Conservation (phyloP, 2,888 invertebrate species). For the Parnassius glacialis region DNA sequence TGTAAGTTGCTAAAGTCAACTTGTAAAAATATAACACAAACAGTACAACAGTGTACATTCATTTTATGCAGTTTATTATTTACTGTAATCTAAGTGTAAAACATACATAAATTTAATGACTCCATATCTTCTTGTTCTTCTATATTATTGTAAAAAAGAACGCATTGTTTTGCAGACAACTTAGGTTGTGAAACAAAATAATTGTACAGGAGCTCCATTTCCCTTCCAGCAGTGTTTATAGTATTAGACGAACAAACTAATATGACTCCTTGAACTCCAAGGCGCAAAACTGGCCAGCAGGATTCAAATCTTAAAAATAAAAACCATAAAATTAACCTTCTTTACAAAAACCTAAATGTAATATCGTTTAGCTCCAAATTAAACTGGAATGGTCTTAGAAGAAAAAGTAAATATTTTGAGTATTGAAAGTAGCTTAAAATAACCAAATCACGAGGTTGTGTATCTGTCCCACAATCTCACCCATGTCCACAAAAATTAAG, state of each 20-base stretch:
- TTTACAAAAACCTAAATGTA: too few relatives aligned
- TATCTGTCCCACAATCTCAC: too few relatives aligned
- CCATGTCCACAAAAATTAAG: too few relatives aligned
- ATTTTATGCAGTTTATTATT: not conserved
- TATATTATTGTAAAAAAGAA: constrained; percentile 81
- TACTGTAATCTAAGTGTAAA: not conserved
- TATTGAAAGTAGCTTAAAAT: too few relatives aligned
- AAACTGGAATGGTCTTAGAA: too few relatives aligned
- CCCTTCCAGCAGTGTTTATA: constrained; percentile 71
- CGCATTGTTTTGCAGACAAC: constrained; percentile 83
- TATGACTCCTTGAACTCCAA: constrained; percentile 85
- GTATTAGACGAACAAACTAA: constrained; percentile 83
- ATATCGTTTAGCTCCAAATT: too few relatives aligned
- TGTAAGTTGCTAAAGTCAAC: constrained; percentile 9
- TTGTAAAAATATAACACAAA: not conserved
- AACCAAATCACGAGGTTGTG: too few relatives aligned
- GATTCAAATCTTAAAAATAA: constrained; percentile 82
- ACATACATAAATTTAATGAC: constrained; percentile 77
- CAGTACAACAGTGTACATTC: not conserved
- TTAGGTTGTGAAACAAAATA: constrained; percentile 86
- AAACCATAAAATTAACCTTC: not conserved
- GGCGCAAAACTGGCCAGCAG: constrained; percentile 88
- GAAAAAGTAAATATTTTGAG: too few relatives aligned
- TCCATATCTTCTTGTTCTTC: constrained; percentile 71
- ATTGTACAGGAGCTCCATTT: constrained; percentile 83